Evolutionary conservation across 2,888 invertebrate species (phyloP), one percentile per base, ranked within the genome.

Genomic region (Holacanthella duospinosa): DNA sequence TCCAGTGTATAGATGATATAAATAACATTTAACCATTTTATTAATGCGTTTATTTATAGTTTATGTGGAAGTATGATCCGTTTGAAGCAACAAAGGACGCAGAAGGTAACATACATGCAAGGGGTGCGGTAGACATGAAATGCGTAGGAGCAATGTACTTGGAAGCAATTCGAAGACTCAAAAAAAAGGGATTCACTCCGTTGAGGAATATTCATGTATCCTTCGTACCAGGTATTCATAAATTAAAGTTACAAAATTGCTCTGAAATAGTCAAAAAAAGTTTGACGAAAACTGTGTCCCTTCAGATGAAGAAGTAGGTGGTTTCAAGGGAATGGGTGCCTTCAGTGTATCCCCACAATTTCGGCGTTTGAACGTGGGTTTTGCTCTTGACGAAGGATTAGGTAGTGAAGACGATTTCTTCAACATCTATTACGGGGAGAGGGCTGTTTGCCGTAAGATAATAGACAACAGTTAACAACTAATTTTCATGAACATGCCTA

Each of bases 81-180:
- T 96, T 95, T 77, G n/a, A n/a, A n/a, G n/a, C n/a, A n/a, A n/a
- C n/a, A n/a, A n/a, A n/a, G n/a, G n/a, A n/a, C n/a, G n/a, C 84
- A 1, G 81, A 88, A 63, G 94, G 93, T 0, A 86, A 92, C 74
- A 94, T 93, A 71, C 93, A 83, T 77, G 93, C 88, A 0, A 82
- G 93, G 56, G 93, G 93, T 21, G 81, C 90, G 0, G 89, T 90
- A 78, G 93, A 93, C 75, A 92, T 91, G 91, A 89, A 88, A 77
- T 85, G 85, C 75, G 85, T 87, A 59, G 87, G 86, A 19, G 85
- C 86, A 55, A 87, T 87, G 77, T 86, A 83, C 75, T 75, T 88
- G 25, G 88, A 88, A 75, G 86, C 88, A 0, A 80, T 88, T 29
- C 78, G 86, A 55, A 80, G 80, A 67, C 76, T 87, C 57, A 83